Evolutionary conservation across 2,888 invertebrate species (phyloP), one percentile per base, ranked within the genome.

Genomic region (Caenorhabditis sp.): DNA sequence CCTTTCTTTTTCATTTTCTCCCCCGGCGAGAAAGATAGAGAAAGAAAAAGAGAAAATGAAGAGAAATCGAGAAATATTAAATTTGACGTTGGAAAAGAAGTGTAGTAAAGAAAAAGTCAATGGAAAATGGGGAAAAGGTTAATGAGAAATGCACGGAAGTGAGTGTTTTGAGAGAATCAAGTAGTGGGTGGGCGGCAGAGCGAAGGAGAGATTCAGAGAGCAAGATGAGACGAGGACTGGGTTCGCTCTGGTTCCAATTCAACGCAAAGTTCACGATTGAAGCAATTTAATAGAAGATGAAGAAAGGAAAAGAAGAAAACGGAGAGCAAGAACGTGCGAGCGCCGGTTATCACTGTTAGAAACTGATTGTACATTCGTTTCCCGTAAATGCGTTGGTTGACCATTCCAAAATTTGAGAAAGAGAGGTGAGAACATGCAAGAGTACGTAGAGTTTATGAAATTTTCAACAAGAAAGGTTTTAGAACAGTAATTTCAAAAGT

Each of bases 271-370:
- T 50, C 64, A 56, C 24, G 40, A n/a, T 8, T 26, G 37, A n/a
- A 26, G 47, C 24, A 37, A 26, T 28, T 24, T 37, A 35, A 58
- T 51, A 37, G 32, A 32, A 32, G 60, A 35, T n/a, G 8, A 32
- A 32, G 60, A 35, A 11, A 4, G 22, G 50, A 58, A 58, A 50
- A 4, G 18, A n/a, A 13, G 11, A 20, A 61, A 9, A 28, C 11
- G 13, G 11, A 32, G 56, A 56, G 44, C 44, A 62, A 71, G 74
- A 74, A 74, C 71, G 71, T 55, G 55, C 50, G 55, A 47, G 56
- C 32, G 44, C 55, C 65, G 8, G 50, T 74, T 74, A 74, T 64
- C 56, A 35, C 32, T 18, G 35, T 20, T 20, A 26, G 18, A 50
- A 4, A 22, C 22, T 24, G 51, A 51, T 51, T 32, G 56, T 56